These are phyloP conservation scores for Rhea americana DNA, from an alignment of 2,113 vertebrate species.

Conservation along the genomic window DNA sequence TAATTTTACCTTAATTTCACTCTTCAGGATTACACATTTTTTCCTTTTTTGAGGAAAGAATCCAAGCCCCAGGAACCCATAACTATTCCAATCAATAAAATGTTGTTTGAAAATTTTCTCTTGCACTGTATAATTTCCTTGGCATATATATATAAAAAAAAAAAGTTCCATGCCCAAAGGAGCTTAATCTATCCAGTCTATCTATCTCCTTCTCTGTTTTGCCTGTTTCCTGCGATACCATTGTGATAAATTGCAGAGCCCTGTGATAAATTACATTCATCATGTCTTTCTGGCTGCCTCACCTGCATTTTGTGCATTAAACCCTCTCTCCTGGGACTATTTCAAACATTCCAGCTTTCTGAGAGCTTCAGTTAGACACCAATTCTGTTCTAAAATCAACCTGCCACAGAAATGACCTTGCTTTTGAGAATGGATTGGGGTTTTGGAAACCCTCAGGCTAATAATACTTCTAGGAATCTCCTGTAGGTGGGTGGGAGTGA, in stretches of 20 bases:
- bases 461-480: conserved; percentile 54
- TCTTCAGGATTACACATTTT: not conserved
- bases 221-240: conserved; percentile 57
- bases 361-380: conserved; percentile 54
- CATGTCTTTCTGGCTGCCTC: conserved; percentile 57
- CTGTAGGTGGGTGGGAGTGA: conserved; percentile 45
- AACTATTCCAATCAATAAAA: conserved; percentile 4
- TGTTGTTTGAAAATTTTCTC: conserved; percentile 17
- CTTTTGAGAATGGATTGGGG: conserved; percentile 1
- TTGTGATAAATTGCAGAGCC: conserved; percentile 62
- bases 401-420: conserved; percentile 47
- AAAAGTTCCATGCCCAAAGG: not conserved
- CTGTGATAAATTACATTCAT: conserved; percentile 63
- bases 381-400: conserved; percentile 47
- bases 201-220: conserved; percentile 52
- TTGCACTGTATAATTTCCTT: conserved; percentile 1
- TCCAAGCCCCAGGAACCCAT: not conserved
- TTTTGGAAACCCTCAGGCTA: conserved; percentile 41
- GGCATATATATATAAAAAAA: conserved; percentile 2
- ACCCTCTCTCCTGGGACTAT: conserved; percentile 51
- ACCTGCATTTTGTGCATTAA: conserved; percentile 64
- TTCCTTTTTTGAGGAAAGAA: not conserved
- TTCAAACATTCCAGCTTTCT: conserved; percentile 63
- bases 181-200: conserved; percentile 25
- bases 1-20: not conserved